phyloP scores from a whole-genome alignment of 2,888 invertebrate species.

The Drosophila macrospina region DNA sequence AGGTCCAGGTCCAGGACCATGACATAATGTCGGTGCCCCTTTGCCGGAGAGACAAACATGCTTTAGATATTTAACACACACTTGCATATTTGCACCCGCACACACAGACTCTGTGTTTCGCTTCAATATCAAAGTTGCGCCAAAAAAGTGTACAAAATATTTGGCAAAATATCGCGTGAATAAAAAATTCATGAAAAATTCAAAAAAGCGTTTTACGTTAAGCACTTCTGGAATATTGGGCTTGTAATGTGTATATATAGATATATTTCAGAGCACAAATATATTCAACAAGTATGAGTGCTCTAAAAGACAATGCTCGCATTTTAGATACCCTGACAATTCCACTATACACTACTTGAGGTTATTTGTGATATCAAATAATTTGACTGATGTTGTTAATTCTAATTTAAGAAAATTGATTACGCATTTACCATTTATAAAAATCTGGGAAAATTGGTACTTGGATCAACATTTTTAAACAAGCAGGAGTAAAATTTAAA shows the following conservation, averaged over 20 bases:
- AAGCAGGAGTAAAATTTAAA: slow-evolving; percentile 47
- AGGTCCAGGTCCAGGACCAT: slow-evolving; percentile 54
- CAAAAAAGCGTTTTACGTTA: slow-evolving; percentile 60
- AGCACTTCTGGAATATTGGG: slow-evolving; percentile 18
- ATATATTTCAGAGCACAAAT: background rate
- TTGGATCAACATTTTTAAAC: slow-evolving; percentile 18
- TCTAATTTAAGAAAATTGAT: slow-evolving; percentile 44
- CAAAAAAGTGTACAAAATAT: slow-evolving; percentile 71
- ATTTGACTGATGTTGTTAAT: slow-evolving; percentile 17
- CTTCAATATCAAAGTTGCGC: slow-evolving; percentile 70
- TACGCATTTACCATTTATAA: slow-evolving; percentile 4
- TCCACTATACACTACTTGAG: too few relatives aligned
- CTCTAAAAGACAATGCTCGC: background rate
- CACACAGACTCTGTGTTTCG: slow-evolving; percentile 31
- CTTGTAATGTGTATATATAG: background rate
- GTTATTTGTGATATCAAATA: too few relatives aligned
- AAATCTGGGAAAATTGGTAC: slow-evolving; percentile 14
- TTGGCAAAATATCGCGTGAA: slow-evolving; percentile 70
- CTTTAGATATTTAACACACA: slow-evolving; percentile 59
- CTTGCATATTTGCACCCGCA: slow-evolving; percentile 13
- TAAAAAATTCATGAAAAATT: slow-evolving; percentile 77
- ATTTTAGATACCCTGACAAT: background rate
- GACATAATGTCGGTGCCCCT: slow-evolving; percentile 54
- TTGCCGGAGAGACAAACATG: slow-evolving; percentile 53
- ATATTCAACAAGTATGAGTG: background rate